phyloP scores from a whole-genome alignment of 2,113 vertebrate genomes.

The Seriola dumerili region DNA sequence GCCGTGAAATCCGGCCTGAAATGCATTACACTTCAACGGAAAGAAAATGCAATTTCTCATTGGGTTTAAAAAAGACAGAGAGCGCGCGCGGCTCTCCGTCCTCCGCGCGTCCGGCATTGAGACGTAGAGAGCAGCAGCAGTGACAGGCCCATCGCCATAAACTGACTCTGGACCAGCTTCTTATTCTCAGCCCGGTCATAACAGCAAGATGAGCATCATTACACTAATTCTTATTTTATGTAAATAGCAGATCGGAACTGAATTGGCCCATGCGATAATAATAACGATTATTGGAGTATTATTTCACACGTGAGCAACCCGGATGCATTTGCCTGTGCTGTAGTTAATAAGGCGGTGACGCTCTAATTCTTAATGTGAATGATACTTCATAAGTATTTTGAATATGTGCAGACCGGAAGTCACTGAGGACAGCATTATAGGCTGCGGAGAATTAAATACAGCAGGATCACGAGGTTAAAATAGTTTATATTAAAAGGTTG shows the following conservation, averaged over 20 bases:
- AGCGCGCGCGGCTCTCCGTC: constrained; percentile 66
- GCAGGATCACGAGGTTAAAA: not conserved
- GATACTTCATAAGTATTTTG: not conserved
- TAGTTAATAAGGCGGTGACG: constrained; percentile 90
- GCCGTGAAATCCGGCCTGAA: constrained; percentile 95
- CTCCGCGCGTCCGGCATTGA: constrained; percentile 91
- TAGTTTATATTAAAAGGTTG: not conserved
- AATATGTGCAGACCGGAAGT: constrained; percentile 8
- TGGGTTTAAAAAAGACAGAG: constrained; percentile 90
- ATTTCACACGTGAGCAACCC: constrained; percentile 90
- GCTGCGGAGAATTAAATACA: not conserved
- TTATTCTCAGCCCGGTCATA: constrained; percentile 62
- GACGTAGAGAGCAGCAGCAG: constrained; percentile 83
- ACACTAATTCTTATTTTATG: constrained; percentile 95
- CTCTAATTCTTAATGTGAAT: constrained; percentile 89
- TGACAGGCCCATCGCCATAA: constrained; percentile 89
- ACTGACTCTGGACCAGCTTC: constrained; percentile 64
- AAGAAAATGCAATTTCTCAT: constrained; percentile 96
- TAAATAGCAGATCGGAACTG: constrained; percentile 91
- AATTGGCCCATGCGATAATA: constrained; percentile 89
- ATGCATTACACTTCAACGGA: constrained; percentile 96
- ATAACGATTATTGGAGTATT: constrained; percentile 94
- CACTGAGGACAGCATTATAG: not conserved
- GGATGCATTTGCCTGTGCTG: constrained; percentile 90
- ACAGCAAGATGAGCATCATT: constrained; percentile 89